These are phyloP conservation scores for Vulpes vulpes DNA, from an alignment of 2,113 vertebrate genomes.

Conservation along the genomic window DNA sequence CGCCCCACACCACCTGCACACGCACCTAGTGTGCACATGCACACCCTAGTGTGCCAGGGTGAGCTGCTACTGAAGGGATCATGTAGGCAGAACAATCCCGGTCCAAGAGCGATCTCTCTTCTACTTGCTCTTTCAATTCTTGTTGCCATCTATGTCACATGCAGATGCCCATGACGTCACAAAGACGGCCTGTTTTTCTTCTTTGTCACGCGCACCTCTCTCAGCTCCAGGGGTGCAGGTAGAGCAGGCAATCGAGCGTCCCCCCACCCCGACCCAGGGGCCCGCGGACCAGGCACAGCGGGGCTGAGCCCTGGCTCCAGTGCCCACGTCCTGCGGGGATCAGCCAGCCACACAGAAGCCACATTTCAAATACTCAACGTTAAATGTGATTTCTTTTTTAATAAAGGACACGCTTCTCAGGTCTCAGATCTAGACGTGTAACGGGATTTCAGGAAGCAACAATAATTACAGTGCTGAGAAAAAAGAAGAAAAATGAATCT, in stretches of 20 bases:
- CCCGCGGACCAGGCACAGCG: background rate
- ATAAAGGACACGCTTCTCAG: conserved; percentile 43
- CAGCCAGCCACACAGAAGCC: background rate
- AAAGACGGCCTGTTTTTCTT: conserved; percentile 77
- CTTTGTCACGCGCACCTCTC: conserved; percentile 20
- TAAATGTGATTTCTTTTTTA: conserved; percentile 35
- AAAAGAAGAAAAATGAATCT: conserved; percentile 63
- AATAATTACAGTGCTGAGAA: conserved; percentile 53
- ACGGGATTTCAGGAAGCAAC: conserved; percentile 65
- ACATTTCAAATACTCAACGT: background rate
- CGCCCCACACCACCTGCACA: background rate
- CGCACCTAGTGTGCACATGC: background rate
- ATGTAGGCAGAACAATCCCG: background rate
- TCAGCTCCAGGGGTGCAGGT: conserved; percentile 61
- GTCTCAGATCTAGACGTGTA: conserved; percentile 35
- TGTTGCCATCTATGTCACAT: conserved; percentile 44
- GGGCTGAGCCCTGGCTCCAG: too few relatives aligned
- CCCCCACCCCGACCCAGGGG: conserved; percentile 56
- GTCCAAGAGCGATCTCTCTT: conserved; percentile 23
- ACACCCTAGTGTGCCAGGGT: too few relatives aligned
- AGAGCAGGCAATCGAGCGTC: conserved; percentile 68
- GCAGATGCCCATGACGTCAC: conserved; percentile 56
- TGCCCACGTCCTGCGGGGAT: too few relatives aligned
- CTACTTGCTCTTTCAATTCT: conserved; percentile 63
- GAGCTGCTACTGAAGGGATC: background rate